Evolutionary conservation across 2,888 invertebrate species (phyloP), one percentile per base, ranked within the genome.

Genomic region (Nycteola revayana): DNA sequence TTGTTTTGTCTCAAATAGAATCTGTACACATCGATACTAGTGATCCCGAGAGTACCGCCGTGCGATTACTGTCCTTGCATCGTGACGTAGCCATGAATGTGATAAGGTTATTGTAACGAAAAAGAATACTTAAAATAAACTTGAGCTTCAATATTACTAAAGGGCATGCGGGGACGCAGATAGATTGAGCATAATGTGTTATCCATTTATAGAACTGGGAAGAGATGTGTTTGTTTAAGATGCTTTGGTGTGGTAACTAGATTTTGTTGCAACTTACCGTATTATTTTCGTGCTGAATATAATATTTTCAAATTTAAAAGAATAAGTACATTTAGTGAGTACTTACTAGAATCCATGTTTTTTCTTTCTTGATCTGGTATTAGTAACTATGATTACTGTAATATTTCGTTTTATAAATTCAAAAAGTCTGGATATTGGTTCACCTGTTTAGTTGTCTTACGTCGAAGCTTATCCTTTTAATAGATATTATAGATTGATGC

Each of bases 201-300:
- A 25, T 46, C 53, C 53, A 53, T 56, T 52, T 47, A 52, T 55
- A 55, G 56, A 55, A 52, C 56, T 49, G 47, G 49, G 56, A 56
- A 56, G 47, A 49, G 53, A 40, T 49, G 45, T 33, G 45, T 33
- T 28, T 29, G 32, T 39, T 38, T 27, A 21, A 33, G 35, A 27
- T 23, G 28, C 10, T 53, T 41, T 14, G 5, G 14, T 14, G 14
- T 2, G 14, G 14, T 14, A 14, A 14, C 14, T 3, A 14, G 2
- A 14, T 14, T 14, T 14, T 5, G 14, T 14, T 14, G 14, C 5
- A 14, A 3, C 5, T 3, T 14, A 14, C 2, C 14, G 5, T 14
- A n/a, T n/a, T n/a, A n/a, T n/a, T n/a, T n/a, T n/a, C n/a, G n/a
- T n/a, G n/a, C n/a, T n/a, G n/a, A n/a, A n/a, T n/a, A n/a, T n/a